A percentile compares a stretch with the other conserved stretches of the same genome.
Conservation (phyloP, 2,113 vertebrate genomes). For the Eclectus roratus region DNA sequence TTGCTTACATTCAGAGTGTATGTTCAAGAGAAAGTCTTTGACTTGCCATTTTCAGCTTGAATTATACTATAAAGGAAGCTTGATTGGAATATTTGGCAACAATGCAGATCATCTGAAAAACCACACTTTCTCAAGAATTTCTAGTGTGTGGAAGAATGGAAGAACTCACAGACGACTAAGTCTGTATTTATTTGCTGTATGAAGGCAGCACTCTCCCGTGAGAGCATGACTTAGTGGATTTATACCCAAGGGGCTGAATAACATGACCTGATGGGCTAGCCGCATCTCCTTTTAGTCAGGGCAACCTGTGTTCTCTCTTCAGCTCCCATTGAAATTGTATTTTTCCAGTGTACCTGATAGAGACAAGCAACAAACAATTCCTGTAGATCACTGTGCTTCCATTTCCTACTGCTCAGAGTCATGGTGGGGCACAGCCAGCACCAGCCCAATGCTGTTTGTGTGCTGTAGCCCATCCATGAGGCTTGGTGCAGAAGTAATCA, state of each 20-base stretch:
- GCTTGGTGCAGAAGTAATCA: not conserved
- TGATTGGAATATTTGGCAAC: not conserved
- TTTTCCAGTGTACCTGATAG: not conserved
- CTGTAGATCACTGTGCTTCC: not conserved
- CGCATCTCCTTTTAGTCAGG: not conserved
- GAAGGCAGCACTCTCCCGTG: not conserved
- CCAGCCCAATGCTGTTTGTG: not conserved
- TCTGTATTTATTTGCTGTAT: too few relatives aligned
- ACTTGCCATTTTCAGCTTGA: not conserved
- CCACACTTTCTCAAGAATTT: not conserved
- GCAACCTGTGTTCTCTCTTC: not conserved
- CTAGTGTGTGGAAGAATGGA: not conserved
- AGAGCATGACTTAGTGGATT: not conserved
- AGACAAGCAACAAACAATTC: fast-evolving
- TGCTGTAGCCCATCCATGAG: not conserved
- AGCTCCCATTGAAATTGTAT: not conserved
- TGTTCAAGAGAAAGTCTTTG: not conserved
- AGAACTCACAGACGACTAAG: not conserved
- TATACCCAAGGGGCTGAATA: not conserved
- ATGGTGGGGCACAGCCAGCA: not conserved
- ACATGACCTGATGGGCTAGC: not conserved
- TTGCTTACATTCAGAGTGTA: not conserved
- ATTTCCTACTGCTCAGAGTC: not conserved
- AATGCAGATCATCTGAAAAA: not conserved
- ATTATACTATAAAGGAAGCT: not conserved